Conservation (phyloP, 2,797 vertebrate genomes). For the Phalanger gymnotis region DNA sequence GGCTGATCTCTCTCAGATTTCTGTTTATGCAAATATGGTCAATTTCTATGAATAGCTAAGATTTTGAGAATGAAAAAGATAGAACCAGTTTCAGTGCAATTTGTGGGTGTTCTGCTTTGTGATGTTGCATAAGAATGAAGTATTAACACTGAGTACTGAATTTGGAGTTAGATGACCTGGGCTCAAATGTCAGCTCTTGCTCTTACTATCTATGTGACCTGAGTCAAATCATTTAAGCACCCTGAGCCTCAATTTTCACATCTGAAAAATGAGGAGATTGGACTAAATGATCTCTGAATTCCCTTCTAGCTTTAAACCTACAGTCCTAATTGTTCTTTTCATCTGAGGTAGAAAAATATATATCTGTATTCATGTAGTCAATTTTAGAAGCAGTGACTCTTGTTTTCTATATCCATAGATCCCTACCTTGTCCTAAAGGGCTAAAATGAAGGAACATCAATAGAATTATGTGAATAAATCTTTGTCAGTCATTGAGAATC, state of each 20-base stretch:
- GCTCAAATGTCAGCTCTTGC: background rate
- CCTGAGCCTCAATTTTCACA: background rate
- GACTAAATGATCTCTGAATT: background rate
- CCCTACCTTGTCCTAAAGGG: background rate
- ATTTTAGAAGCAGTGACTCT: background rate
- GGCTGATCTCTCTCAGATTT: background rate
- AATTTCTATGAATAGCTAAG: background rate
- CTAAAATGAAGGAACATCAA: background rate
- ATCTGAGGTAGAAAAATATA: background rate
- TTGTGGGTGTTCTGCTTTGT: conserved; percentile 62
- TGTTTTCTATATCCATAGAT: background rate
- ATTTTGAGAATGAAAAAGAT: background rate
- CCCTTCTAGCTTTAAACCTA: background rate
- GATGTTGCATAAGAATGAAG: conserved; percentile 33
- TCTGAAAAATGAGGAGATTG: background rate
- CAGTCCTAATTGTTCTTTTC: background rate
- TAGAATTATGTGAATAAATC: background rate
- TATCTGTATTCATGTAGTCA: background rate
- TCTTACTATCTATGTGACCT: background rate
- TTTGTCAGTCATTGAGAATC: background rate
- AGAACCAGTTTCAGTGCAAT: background rate
- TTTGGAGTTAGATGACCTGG: background rate
- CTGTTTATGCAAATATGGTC: background rate
- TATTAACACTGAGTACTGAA: background rate
- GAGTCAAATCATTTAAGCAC: background rate